Conservation (phyloP, 2,888 invertebrate species). For the Eupithecia subfuscata region DNA sequence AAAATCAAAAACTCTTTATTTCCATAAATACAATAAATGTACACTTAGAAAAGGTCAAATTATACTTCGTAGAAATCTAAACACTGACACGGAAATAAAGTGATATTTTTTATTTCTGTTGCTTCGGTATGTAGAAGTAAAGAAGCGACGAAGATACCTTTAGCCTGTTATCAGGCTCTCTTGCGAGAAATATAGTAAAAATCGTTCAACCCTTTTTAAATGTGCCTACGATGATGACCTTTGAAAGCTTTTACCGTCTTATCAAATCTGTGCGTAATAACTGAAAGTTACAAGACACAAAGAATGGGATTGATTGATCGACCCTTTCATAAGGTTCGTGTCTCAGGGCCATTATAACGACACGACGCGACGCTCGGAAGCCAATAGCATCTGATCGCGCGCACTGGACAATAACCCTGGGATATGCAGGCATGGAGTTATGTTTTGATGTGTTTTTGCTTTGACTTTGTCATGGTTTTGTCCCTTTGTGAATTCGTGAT, state of each 20-base stretch:
- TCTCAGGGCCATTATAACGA: conserved; percentile 73
- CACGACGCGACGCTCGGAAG: conserved; percentile 79
- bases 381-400: conserved; percentile 80
- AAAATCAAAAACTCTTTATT: too few relatives aligned
- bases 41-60: too few relatives aligned
- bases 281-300: conserved; percentile 55
- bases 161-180: background rate
- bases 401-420: conserved; percentile 81
- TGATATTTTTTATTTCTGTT: too few relatives aligned
- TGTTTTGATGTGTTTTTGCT: conserved; percentile 59
- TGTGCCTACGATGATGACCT: background rate
- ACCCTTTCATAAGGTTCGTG: conserved; percentile 74
- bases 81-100: too few relatives aligned
- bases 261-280: conserved; percentile 7
- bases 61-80: too few relatives aligned
- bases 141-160: too few relatives aligned
- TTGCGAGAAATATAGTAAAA: background rate
- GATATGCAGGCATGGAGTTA: conserved; percentile 67
- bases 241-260: conserved; percentile 4
- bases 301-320: conserved; percentile 73
- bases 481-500: background rate
- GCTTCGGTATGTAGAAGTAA: too few relatives aligned
- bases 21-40: too few relatives aligned
- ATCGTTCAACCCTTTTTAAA: background rate
- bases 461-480: conserved; percentile 24